These are phyloP conservation scores for Hecatera dysodea DNA, from an alignment of 2,888 invertebrate species.

Conservation along the genomic window DNA sequence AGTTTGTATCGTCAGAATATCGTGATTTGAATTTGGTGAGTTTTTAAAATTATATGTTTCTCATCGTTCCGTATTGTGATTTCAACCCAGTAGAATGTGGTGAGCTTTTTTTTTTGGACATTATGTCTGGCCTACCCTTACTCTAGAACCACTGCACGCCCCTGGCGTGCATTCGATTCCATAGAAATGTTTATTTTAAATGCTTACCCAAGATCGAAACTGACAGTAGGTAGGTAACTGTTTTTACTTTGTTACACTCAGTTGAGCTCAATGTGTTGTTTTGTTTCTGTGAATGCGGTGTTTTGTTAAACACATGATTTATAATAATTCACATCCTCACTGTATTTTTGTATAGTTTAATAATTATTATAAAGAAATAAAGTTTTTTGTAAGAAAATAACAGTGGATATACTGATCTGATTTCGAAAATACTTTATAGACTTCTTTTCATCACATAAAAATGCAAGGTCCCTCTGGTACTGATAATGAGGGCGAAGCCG, in stretches of 20 bases:
- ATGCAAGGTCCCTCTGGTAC: no score
- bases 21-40: no score
- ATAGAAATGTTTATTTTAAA: constrained; percentile 64
- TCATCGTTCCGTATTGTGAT: no score
- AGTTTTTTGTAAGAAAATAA: neutral
- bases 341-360: constrained; percentile 15
- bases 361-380: neutral
- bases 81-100: no score
- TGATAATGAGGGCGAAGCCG: neutral
- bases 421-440: neutral
- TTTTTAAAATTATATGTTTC: no score
- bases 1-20: no score
- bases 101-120: no score
- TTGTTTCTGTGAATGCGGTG: constrained; percentile 39
- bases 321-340: constrained; percentile 33
- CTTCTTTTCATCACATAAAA: neutral
- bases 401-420: neutral
- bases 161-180: constrained; percentile 71
- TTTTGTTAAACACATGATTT: constrained; percentile 43
- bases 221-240: constrained; percentile 46
- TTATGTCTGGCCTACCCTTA: no score
- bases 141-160: no score
- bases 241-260: constrained; percentile 39
- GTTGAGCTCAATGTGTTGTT: constrained; percentile 41
- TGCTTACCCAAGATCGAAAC: constrained; percentile 50